These are phyloP conservation scores for Microchirus variegatus DNA, from an alignment of 2,797 vertebrate genomes.

Conservation along the genomic window DNA sequence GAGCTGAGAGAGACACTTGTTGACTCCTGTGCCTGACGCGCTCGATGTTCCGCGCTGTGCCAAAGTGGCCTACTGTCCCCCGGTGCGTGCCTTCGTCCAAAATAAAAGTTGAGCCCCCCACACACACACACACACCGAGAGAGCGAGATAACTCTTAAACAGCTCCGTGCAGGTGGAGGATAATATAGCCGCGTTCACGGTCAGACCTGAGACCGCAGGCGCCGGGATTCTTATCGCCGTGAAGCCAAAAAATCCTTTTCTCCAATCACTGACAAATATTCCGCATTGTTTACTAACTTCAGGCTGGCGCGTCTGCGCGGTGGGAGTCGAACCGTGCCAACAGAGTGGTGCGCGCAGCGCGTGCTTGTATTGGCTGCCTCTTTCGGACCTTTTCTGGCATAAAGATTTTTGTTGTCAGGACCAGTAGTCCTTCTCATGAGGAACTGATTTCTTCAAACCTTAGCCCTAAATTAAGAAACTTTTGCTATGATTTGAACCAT, in stretches of 20 bases:
- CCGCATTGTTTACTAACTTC: slow-evolving; percentile 54
- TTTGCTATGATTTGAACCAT: no score
- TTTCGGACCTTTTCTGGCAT: no score
- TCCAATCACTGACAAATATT: slow-evolving; percentile 50
- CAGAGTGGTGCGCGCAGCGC: slow-evolving; percentile 9
- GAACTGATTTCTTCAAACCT: no score
- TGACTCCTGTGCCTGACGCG: slow-evolving; percentile 10
- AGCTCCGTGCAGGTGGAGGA: slow-evolving; percentile 51
- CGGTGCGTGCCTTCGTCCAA: neutral
- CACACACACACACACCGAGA: slow-evolving; percentile 2
- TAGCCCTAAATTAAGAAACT: no score
- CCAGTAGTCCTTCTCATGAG: no score
- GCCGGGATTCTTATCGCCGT: slow-evolving; percentile 64
- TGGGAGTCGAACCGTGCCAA: slow-evolving; percentile 32
- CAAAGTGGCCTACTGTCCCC: slow-evolving; percentile 21
- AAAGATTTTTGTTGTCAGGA: no score
- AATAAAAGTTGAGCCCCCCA: slow-evolving; percentile 39
- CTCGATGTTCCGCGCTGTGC: slow-evolving; percentile 28
- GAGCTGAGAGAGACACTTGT: slow-evolving; percentile 26
- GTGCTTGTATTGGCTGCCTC: slow-evolving; percentile 1
- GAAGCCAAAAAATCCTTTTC: slow-evolving; percentile 14
- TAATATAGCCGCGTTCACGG: slow-evolving; percentile 69
- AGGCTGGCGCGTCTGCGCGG: slow-evolving; percentile 20
- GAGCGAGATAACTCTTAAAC: slow-evolving; percentile 20
- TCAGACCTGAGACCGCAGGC: slow-evolving; percentile 58